These are phyloP conservation scores for Hymenopus coronatus DNA, from an alignment of 2,888 invertebrate genomes.

Conservation along the genomic window DNA sequence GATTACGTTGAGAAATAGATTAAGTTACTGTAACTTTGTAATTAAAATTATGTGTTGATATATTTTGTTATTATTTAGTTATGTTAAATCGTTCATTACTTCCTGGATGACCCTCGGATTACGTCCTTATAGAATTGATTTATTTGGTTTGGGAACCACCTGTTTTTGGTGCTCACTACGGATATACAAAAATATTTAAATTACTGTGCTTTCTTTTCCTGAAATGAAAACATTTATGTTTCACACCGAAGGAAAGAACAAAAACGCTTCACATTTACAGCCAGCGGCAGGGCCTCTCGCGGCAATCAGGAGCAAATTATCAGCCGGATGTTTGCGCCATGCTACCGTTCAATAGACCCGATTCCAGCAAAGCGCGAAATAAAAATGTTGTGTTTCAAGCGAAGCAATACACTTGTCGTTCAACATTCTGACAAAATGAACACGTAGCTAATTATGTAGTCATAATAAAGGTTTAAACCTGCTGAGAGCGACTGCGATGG, in stretches of 20 bases:
- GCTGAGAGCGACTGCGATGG: neutral
- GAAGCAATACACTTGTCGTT: neutral
- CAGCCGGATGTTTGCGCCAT: neutral
- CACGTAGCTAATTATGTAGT: conserved; percentile 3
- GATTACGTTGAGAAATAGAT: too few relatives aligned
- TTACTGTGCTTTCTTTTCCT: neutral
- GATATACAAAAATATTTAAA: too few relatives aligned
- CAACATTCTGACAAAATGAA: neutral
- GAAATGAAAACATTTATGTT: neutral
- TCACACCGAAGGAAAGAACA: neutral
- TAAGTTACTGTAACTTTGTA: too few relatives aligned
- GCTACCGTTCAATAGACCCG: neutral
- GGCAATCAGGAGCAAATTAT: neutral
- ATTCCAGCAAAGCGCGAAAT: neutral
- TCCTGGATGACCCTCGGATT: too few relatives aligned
- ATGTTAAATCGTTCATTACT: too few relatives aligned
- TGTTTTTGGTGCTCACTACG: too few relatives aligned
- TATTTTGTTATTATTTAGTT: too few relatives aligned
- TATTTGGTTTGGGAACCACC: too few relatives aligned
- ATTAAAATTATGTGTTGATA: too few relatives aligned
- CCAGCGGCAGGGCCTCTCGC: neutral
- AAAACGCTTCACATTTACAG: neutral
- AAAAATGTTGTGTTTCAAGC: neutral
- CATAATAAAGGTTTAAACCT: conserved; percentile 3
- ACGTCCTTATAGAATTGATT: too few relatives aligned